Base-by-base conservation (phyloP, 2,888 invertebrate genomes). In the Ophion slaviceki region DNA sequence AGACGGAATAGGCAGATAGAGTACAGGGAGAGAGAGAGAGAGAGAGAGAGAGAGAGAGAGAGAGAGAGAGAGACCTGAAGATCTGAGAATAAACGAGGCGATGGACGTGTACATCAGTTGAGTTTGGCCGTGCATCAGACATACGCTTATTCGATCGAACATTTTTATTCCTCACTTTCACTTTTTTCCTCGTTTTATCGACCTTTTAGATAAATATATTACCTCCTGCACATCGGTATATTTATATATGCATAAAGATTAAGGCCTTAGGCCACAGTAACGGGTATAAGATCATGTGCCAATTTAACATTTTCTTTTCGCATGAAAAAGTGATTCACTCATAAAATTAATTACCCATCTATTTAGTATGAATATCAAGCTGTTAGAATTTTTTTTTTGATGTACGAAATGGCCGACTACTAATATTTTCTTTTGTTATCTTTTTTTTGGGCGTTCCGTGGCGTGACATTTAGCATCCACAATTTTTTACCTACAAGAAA, bases 1-100 rank as follows among this genome's bases (percentile, higher is more conserved):
- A 36, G 32, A 70, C 20, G 45, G 61, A 17, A 79, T 76, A 64
- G 64, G 20, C 53, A 62, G 72, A 72, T 32, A n/a, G 68, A 79
- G 75, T 14, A 53, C 20, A 24, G 24, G 45, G 20, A 66, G 17
- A 62, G 24, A 71, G 45, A 20, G 14, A 78, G 57, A 61, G 78
- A 40, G 57, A 61, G 40, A 80, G 45, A 68, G 53, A 71, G 40
- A 62, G 45, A 62, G 36, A 67, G 53, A 75, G 59, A 70, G 53
- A 80, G 28, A 75, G 1, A 53, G 17, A 62, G 62, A 17, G 57
- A 59, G 64, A 14, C 40, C 64, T 61, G 76, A 82, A 76, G 82
- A 85, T 85, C 79, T 82, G 85, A 85, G 82, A 85, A 85, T 85
- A 85, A 85, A 85, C 85, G 79, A 59, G 20, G 61, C 64, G 70